Evolutionary conservation across 2,888 invertebrate species (phyloP).

Genomic region (Tipula vernalis): DNA sequence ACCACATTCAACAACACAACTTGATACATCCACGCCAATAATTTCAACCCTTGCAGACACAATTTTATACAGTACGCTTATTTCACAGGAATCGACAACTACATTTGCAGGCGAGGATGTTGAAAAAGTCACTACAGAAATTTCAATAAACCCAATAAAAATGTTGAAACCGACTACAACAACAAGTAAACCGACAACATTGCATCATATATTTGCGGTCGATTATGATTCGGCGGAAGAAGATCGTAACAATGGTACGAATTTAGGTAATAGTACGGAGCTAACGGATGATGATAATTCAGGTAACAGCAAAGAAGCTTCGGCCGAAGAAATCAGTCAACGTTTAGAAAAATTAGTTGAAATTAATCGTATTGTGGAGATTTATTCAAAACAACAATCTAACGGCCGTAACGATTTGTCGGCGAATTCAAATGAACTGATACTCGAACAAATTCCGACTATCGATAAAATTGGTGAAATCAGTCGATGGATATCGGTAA

Average conservation of each 20-base stretch:
- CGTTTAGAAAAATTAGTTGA: slow-evolving; percentile 49
- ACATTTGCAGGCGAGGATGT: not conserved
- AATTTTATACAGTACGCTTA: not conserved
- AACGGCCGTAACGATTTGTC: slow-evolving; percentile 19
- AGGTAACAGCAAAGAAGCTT: slow-evolving; percentile 22
- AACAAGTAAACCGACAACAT: slow-evolving; percentile 29
- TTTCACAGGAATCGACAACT: not conserved
- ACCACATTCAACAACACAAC: not conserved
- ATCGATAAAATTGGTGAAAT: slow-evolving; percentile 57
- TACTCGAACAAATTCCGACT: slow-evolving; percentile 46
- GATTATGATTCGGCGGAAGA: slow-evolving; percentile 21
- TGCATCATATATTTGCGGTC: slow-evolving; percentile 40
- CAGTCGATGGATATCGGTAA: slow-evolving; percentile 54
- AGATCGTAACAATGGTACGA: not conserved
- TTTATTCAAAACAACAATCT: slow-evolving; percentile 46
- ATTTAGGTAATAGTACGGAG: slow-evolving; percentile 15
- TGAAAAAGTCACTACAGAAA: not conserved
- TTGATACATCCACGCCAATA: not conserved
- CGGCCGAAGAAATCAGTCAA: slow-evolving; percentile 34
- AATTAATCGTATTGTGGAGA: slow-evolving; percentile 55
- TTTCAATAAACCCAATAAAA: not conserved
- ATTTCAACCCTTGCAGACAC: not conserved
- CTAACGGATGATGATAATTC: not conserved
- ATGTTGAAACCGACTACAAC: slow-evolving; percentile 21
- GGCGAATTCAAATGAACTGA: slow-evolving; percentile 22